Percentiles rank a stretch among this genome's conserved stretches.
These are phyloP conservation scores for Caloenas nicobarica DNA, from an alignment of 2,113 vertebrate genomes.

Conservation along the genomic window DNA sequence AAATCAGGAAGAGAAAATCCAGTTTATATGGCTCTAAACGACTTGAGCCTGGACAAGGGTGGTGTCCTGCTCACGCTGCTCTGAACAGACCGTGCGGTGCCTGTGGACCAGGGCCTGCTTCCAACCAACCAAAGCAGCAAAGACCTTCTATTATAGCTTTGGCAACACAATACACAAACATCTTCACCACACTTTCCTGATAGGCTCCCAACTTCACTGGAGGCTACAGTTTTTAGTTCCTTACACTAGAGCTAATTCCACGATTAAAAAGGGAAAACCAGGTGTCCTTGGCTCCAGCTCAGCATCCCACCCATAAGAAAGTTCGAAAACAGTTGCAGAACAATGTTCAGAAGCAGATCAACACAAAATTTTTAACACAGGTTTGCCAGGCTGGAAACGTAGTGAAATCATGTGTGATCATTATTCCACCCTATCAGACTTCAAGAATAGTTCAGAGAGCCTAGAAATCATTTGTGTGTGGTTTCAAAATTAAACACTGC, in stretches of 20 bases:
- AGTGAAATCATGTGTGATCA: neutral
- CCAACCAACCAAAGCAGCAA: neutral
- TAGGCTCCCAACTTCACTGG: neutral
- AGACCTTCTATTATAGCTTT: neutral
- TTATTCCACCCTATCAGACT: neutral
- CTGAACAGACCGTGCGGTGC: neutral
- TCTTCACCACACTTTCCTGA: neutral
- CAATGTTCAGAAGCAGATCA: neutral
- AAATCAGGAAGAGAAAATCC: neutral
- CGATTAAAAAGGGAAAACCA: neutral
- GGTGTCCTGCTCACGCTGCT: neutral
- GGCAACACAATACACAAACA: neutral
- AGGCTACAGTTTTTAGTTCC: neutral
- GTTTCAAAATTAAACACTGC: neutral
- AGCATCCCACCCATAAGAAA: neutral
- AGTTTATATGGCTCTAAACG: neutral
- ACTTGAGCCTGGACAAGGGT: neutral
- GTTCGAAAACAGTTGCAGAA: neutral
- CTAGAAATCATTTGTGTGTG: neutral
- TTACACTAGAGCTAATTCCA: neutral
- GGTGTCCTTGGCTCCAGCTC: slow-evolving; percentile 3
- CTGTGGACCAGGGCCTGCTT: neutral
- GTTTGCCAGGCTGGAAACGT: neutral
- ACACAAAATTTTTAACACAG: neutral
- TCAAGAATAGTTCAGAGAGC: neutral